Evolutionary conservation across 2,113 vertebrate genomes (phyloP), one percentile per base, ranked within the genome.

Genomic region (Eira barbara): DNA sequence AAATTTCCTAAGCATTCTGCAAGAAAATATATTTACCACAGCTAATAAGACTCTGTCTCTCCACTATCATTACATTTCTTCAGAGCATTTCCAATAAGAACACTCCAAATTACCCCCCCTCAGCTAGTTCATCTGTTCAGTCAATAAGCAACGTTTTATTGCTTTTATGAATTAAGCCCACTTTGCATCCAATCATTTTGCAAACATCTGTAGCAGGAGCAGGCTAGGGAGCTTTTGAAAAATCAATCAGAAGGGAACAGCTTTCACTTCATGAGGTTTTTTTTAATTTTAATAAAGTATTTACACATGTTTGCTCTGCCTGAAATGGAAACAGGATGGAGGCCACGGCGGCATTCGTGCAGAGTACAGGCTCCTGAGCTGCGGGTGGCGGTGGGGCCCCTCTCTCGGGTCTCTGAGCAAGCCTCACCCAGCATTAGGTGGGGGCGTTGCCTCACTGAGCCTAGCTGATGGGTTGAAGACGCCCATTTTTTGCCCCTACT

Each of bases 131-230:
- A 98, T 98, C 98, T 98, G 98, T 95, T 98, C 98, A 98, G 98
- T 98, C 98, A 98, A 98, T 98, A 98, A 98, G 98, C 97, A 98
- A 94, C 98, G 27, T 98, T 98, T 99, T 98, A 98, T 98, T 98
- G 98, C 99, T 98, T 99, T 99, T 98, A 99, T 99, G 99, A 99
- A 98, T 99, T 98, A 98, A 98, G 96, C 98, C 98, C 98, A 98
- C 98, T 98, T 98, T 98, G 98, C 98, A 98, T 97, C 98, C 99
- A 98, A 98, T 98, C 98, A 98, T 98, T 98, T 98, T 97, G 98
- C 98, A 98, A 98, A 99, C 99, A 99, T 99, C 99, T 99, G 98
- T 98, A 99, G 98, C 97, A 27, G 17, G 98, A 98, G 97, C 98
- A 98, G 98, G 98, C 98, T 98, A 93, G 98, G 99, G 99, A 98